Percentiles rank a stretch among this genome's conserved stretches.
Conservation (phyloP, 2,888 invertebrate genomes). For the Encarsia formosa region DNA sequence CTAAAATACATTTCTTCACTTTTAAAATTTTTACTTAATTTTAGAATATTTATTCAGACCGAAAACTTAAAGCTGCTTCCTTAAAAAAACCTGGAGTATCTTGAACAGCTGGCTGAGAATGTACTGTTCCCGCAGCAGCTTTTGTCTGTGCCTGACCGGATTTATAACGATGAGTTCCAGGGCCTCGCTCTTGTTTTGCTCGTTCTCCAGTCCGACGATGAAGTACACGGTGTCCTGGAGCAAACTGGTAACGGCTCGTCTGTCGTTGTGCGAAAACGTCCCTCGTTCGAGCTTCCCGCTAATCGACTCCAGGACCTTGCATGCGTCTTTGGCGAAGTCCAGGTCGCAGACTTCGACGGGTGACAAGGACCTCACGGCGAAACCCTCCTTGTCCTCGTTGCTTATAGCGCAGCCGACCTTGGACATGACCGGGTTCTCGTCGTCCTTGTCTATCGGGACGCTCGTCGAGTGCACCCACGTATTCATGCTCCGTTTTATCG, state of each 20-base stretch:
- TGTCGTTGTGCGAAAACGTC: slow-evolving; percentile 87
- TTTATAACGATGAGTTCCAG: slow-evolving; percentile 83
- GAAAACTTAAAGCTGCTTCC: too few relatives aligned
- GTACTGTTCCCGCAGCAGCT: slow-evolving; percentile 92
- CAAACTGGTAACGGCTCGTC: slow-evolving; percentile 79
- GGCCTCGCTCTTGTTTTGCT: slow-evolving; percentile 92
- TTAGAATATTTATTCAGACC: too few relatives aligned
- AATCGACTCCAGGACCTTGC: slow-evolving; percentile 83
- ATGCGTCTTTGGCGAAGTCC: slow-evolving; percentile 99
- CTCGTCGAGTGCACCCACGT: slow-evolving; percentile 98
- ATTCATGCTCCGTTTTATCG: too few relatives aligned
- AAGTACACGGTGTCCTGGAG: slow-evolving; percentile 96
- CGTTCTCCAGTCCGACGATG: slow-evolving; percentile 90
- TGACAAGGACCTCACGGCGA: slow-evolving; percentile 93
- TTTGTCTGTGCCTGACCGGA: slow-evolving; percentile 92
- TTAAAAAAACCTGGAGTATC: slow-evolving; percentile 68
- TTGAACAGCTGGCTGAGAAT: slow-evolving; percentile 90
- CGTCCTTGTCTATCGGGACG: slow-evolving; percentile 92
- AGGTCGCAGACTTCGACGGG: slow-evolving; percentile 96
- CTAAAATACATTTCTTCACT: slow-evolving; percentile 77
- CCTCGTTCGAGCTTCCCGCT: slow-evolving; percentile 81
- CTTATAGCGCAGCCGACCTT: slow-evolving; percentile 91
- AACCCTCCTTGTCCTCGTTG: slow-evolving; percentile 98
- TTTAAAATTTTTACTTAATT: too few relatives aligned
- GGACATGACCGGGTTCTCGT: slow-evolving; percentile 96